Conservation (phyloP, 1,140 invertebrate genomes). For the Campodea augens region DNA sequence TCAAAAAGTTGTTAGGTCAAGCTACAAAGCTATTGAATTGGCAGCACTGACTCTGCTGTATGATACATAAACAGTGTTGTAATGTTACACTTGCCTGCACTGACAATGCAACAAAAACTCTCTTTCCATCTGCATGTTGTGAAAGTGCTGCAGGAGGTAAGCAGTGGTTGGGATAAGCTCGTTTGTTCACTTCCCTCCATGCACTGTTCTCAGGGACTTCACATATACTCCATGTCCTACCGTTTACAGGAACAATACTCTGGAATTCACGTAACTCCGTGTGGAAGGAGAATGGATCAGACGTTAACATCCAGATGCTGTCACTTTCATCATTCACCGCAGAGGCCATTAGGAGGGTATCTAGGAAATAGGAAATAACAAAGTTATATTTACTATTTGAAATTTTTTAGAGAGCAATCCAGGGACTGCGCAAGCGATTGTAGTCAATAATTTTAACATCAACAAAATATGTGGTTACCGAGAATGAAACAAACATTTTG, state of each 20-base stretch:
- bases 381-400: no score
- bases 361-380: no score
- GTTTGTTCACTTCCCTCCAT: not conserved
- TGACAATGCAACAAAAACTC: slow-evolving; percentile 8
- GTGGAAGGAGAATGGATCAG: slow-evolving; percentile 8
- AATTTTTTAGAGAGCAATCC: no score
- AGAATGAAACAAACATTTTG: no score
- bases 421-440: no score
- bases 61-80: no score
- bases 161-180: slow-evolving; percentile 1
- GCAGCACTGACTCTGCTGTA: no score
- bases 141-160: slow-evolving; percentile 7
- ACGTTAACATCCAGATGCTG: slow-evolving; percentile 10
- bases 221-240: slow-evolving; percentile 8
- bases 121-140: slow-evolving; percentile 5
- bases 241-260: slow-evolving; percentile 6
- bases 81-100: no score
- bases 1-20: no score
- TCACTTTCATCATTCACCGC: slow-evolving; percentile 11
- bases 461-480: no score
- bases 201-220: not conserved
- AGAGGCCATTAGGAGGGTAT: slow-evolving; percentile 6
- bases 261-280: slow-evolving; percentile 5
- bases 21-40: no score
- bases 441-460: no score